These are phyloP conservation scores for Callyntrura sp. DNA, from an alignment of 2,888 invertebrate genomes.

Conservation along the genomic window DNA sequence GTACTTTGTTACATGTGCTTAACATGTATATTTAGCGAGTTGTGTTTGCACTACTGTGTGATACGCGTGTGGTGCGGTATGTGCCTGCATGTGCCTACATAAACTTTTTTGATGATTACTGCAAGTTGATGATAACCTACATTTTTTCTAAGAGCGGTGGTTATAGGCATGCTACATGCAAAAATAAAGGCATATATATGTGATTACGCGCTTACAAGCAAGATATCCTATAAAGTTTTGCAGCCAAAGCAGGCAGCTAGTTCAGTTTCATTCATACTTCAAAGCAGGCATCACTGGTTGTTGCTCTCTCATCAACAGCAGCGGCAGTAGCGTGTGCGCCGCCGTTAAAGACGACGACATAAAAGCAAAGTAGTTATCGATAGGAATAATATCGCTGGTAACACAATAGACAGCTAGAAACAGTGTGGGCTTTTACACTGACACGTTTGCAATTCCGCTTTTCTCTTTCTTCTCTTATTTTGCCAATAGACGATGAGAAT, in stretches of 20 bases:
- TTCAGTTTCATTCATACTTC: slow-evolving; percentile 58
- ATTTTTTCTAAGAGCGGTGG: neutral
- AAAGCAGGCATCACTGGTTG: neutral
- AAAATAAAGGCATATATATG: neutral
- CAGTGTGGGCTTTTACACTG: too few species aligned
- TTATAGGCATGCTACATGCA: neutral
- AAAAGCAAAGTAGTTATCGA: neutral
- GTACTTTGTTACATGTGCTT: too few species aligned
- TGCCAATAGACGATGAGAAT: neutral
- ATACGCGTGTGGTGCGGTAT: too few species aligned
- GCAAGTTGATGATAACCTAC: slow-evolving; percentile 28
- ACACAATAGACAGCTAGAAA: too few species aligned
- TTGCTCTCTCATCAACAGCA: neutral
- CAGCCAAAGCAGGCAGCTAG: neutral
- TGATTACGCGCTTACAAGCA: neutral
- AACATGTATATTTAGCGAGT: too few species aligned
- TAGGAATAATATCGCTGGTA: too few species aligned
- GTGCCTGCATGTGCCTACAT: neutral
- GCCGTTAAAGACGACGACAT: neutral
- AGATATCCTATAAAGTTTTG: too few species aligned
- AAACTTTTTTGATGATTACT: slow-evolving; percentile 13
- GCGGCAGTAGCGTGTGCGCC: neutral
- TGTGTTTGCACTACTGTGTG: too few species aligned
- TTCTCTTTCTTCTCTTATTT: too few species aligned
- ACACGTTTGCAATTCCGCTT: too few species aligned